Evolutionary conservation across 2,797 vertebrate species (phyloP).

Genomic region (Typhlichthys subterraneus): DNA sequence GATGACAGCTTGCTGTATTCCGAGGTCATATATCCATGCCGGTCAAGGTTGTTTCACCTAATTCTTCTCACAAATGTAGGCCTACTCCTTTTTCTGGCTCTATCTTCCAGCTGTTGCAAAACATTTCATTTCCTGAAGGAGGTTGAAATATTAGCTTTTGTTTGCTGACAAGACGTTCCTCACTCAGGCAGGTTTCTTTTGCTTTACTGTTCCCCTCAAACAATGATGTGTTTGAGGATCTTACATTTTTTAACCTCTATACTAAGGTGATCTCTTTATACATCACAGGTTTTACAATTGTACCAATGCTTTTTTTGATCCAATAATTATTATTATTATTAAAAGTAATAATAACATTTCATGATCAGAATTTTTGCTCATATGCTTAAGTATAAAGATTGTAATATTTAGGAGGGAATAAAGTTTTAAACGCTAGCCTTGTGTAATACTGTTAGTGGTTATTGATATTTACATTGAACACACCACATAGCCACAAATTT

Average conservation of each 20-base stretch:
- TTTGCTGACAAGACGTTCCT: constrained; percentile 53
- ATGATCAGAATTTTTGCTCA: constrained; percentile 10
- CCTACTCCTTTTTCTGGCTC: constrained; percentile 47
- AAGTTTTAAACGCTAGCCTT: neutral
- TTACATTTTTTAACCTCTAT: neutral
- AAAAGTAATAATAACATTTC: constrained; percentile 13
- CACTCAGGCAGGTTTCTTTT: constrained; percentile 37
- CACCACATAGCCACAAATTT: constrained; percentile 16
- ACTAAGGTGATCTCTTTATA: neutral
- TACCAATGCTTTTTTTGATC: constrained; percentile 11
- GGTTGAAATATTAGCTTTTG: constrained; percentile 68
- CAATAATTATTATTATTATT: constrained; percentile 8
- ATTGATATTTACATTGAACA: constrained; percentile 12
- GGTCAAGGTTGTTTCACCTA: constrained; percentile 32
- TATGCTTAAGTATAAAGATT: neutral
- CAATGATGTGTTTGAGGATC: constrained; percentile 38
- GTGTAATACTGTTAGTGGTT: constrained; percentile 1
- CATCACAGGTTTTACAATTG: constrained; percentile 8
- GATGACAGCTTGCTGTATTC: constrained; percentile 4
- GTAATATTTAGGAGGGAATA: neutral
- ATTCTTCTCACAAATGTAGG: constrained; percentile 48
- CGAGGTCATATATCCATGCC: constrained; percentile 31
- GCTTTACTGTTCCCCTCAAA: constrained; percentile 28
- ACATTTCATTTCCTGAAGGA: constrained; percentile 74
- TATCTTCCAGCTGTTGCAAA: constrained; percentile 68